Evolutionary conservation across 2,113 vertebrate species (phyloP), one percentile per base, ranked within the genome.

Genomic region (Cynopterus brachyotis): DNA sequence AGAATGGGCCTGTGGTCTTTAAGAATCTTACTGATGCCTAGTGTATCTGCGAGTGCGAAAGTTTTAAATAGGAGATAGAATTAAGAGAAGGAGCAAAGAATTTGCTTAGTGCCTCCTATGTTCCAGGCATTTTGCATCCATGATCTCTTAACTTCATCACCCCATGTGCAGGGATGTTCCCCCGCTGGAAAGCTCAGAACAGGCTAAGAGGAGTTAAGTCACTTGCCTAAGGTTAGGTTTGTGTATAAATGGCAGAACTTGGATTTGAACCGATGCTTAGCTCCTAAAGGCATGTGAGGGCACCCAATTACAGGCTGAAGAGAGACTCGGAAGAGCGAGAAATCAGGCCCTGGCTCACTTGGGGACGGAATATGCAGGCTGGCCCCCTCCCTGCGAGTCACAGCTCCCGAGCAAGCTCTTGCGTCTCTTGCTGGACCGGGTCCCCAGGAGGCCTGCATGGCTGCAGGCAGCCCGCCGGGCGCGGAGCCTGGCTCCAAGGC

Each of bases 11-110:
- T 80, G 37, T 30, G 75, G 76, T 75, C 70, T 81, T 76, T 81
- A 80, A 90, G 45, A 91, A 91, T 59, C n/a, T 59, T n/a, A 2
- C 10, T 53, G 79, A 59, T 24, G 22, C 59, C 37, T 16, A 84
- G 24, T 67, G 37, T 47, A 26, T 55, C 28, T 93, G 1, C 1
- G 55, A 87, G 90, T 76, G 26, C 73, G 90, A 92, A 96, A 92
- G 72, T 93, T 96, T 73, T 94, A 62, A 85, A 57, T 50, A 42
- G 93, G 40, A 70, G 53, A 35, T 53, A 92, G 70, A 59, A 40
- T 70, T 16, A 40, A 64, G 19, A 64, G 19, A 62, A 55, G 57
- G 47, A 42, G 35, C 22, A 24, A 69, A 81, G 47, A 80, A 88
- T 79, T 60, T 91, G 32, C 24, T 50, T 10, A 79, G 91, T 40